Base-by-base conservation (phyloP, 2,888 invertebrate species). In the Drosophila limbata region DNA sequence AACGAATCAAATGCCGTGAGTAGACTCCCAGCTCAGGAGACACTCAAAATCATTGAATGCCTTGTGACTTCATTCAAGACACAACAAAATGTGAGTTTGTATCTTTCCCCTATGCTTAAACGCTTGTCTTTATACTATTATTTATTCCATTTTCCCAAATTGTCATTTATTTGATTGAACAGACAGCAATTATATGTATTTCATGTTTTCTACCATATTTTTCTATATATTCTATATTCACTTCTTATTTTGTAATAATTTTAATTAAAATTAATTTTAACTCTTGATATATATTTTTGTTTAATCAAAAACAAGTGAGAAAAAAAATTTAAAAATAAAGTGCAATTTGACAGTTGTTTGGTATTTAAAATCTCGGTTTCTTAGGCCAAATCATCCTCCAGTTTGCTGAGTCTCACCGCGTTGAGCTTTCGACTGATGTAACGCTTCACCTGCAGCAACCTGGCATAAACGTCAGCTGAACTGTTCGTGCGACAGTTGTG, bases 131-230 rank as follows among this genome's bases (percentile, higher is more conserved):
- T 66, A 42, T 69, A 5, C 21, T 5, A 57, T 69, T 69, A 62
- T 48, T 59, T 60, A 55, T 67, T 67, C 31, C 45, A 15, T 50
- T 19, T 15, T 50, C 33, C 21, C 28, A 63, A 69, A 67, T 64
- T 69, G 67, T 71, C 76, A 81, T 86, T 79, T 71, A 77, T 81
- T 72, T 84, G 66, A 81, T 84, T 84, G 69, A 63, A 68, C 35
- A 40, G 45, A 25, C 11, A 25, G 21, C 17, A 70, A 53, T 62
- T 55, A 40, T 15, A 40, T 48, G 33, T 39, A n/a, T 51, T 33
- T 48, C 19, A 11, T 56, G 45, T 52, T 39, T 40, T 21, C 25
- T 33, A 28, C 1, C 1, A 28, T 8, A 28, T 8, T 28, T 28
- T 28, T 8, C 8, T 8, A 6, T 28, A 8, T 8, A 2, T 28